Conservation (phyloP, 2,888 invertebrate species). For the Diploptera punctata region DNA sequence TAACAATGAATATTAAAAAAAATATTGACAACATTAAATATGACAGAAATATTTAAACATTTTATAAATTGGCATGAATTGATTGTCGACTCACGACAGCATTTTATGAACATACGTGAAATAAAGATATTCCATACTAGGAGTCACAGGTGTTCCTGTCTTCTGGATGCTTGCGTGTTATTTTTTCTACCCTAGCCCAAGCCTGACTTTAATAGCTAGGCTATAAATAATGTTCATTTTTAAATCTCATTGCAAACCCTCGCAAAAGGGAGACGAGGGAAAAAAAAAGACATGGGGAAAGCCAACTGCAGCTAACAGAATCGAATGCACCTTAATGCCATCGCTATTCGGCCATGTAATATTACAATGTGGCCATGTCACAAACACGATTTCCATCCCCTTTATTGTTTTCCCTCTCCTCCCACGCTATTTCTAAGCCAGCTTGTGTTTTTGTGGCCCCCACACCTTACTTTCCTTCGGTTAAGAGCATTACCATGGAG, state of each 20-base stretch:
- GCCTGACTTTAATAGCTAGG: conserved; percentile 18
- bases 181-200: neutral
- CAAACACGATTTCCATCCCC: neutral
- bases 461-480: too few species aligned
- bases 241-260: conserved; percentile 1
- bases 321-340: too few species aligned
- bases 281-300: too few species aligned
- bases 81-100: too few species aligned
- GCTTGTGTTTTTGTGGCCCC: conserved; percentile 14
- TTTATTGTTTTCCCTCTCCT: neutral
- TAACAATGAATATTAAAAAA: too few species aligned
- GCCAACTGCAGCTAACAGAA: too few species aligned
- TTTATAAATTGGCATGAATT: neutral
- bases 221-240: conserved; percentile 25
- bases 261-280: neutral
- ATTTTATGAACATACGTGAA: too few species aligned
- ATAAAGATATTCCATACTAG: too few species aligned
- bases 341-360: neutral
- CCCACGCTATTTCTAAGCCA: neutral
- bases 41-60: too few species aligned
- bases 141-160: neutral
- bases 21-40: too few species aligned
- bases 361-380: conserved; percentile 22
- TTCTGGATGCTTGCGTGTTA: neutral
- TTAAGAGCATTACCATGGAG: too few species aligned